Base-by-base conservation (phyloP, 2,888 invertebrate genomes). In the Phengaris alcon region DNA sequence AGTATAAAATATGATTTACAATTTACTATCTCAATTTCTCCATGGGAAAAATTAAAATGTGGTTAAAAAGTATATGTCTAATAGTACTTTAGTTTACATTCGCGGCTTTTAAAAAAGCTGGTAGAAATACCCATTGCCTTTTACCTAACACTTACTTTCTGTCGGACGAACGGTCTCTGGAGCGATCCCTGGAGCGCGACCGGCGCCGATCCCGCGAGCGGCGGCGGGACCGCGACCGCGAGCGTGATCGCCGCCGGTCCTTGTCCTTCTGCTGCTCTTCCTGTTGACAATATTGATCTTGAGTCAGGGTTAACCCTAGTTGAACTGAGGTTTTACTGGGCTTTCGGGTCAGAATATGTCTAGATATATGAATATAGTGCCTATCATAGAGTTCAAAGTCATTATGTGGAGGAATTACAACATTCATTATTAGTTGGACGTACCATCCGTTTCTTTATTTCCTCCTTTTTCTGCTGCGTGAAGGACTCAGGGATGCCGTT, bases 401-500 rank as follows among this genome's bases (percentile, higher is more conserved):
- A 35, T 35, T 35, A 35, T 35, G 35, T 35, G 2, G 35, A 35
- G 35, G 22, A 22, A 22, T 22, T 22, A 3, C 35, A 35, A 35
- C 35, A 35, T 35, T 35, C 35, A 35, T 35, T 35, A 35, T 35
- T 35, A 35, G 35, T 35, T 35, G 79, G 75, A 86, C 87, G 89
- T 90, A 97, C 97, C 95, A 97, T 96, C 85, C 97, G 95, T 85
- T 97, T 97, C 85, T 97, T 96, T 82, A 99, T 97, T 90, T 99
- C 99, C 87, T 98, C 98, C 88, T 99, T 98, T 90, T 99, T 99
- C 90, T 98, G 96, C 88, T 99, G 98, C 76, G 99, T 95, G 85
- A 99, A 96, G 78, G 97, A 96, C 80, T 97, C 97, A 0, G 99
- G 99, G 84, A 99, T 99, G 13, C 99, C 99, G 79, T 96, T 97